Percentiles rank a stretch among this genome's conserved stretches.
These are phyloP conservation scores for Antigone vipio DNA, from an alignment of 2,113 vertebrate genomes.

Conservation along the genomic window DNA sequence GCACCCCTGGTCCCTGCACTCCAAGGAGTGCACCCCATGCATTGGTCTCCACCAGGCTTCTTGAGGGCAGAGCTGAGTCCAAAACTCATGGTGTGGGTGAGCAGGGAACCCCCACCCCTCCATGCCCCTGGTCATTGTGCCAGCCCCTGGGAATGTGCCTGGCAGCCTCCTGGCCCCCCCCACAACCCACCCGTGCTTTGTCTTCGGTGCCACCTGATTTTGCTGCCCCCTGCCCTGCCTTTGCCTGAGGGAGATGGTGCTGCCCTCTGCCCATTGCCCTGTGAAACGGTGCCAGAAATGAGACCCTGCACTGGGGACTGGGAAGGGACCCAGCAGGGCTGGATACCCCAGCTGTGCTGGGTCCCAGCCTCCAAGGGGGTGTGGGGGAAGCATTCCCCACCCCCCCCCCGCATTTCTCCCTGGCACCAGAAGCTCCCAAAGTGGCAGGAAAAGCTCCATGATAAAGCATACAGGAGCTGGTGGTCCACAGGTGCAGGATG, in stretches of 20 bases:
- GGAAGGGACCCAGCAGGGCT: background rate
- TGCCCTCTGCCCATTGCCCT: background rate
- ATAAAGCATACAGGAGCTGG: background rate
- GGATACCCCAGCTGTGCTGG: no score
- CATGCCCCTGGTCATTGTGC: fast-evolving
- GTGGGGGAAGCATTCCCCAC: fast-evolving
- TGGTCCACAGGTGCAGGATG: background rate
- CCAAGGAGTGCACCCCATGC: background rate
- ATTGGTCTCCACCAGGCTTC: background rate
- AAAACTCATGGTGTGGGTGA: fast-evolving
- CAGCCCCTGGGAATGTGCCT: background rate
- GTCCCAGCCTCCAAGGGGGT: background rate
- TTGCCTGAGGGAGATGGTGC: background rate
- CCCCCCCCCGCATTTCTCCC: fast-evolving
- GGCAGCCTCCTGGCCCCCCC: background rate
- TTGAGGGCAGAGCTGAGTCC: background rate
- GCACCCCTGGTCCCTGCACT: no score
- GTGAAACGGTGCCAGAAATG: background rate
- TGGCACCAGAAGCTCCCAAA: background rate
- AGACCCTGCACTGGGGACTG: fast-evolving
- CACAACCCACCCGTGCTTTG: fast-evolving
- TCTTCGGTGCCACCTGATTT: background rate
- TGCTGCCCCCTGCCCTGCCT: background rate
- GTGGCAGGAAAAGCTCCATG: background rate
- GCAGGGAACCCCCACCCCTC: no score